These are phyloP conservation scores for Cacatua alba DNA, from an alignment of 2,113 vertebrate species.

Conservation along the genomic window DNA sequence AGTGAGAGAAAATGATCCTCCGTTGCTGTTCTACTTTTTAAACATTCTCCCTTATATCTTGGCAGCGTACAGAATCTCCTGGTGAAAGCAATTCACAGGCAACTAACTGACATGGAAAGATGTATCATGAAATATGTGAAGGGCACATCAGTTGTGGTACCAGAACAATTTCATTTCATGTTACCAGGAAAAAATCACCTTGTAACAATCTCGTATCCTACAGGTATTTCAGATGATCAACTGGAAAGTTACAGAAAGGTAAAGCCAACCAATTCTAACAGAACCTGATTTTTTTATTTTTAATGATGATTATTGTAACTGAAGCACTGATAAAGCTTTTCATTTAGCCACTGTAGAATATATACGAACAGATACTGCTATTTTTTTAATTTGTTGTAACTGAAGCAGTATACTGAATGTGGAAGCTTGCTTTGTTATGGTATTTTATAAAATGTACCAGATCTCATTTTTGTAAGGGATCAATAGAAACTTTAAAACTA, in stretches of 20 bases:
- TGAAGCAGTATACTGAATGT: background rate
- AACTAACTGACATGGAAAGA: slow-evolving; percentile 90
- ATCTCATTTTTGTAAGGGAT: background rate
- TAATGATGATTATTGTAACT: background rate
- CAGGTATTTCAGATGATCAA: slow-evolving; percentile 84
- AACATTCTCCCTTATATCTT: background rate
- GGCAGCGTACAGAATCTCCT: slow-evolving; percentile 82
- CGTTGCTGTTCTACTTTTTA: background rate
- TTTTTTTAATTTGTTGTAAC: background rate
- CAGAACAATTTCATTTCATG: slow-evolving; percentile 90
- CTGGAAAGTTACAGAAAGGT: slow-evolving; percentile 86
- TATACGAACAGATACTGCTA: background rate
- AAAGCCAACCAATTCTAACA: background rate
- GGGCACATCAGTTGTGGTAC: slow-evolving; percentile 83
- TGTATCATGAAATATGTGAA: slow-evolving; percentile 84
- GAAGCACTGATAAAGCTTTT: background rate
- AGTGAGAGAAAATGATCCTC: background rate
- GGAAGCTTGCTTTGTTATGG: background rate
- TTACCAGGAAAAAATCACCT: slow-evolving; percentile 82
- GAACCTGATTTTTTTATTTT: background rate
- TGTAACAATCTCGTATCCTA: slow-evolving; percentile 86
- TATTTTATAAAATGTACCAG: background rate
- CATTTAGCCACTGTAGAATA: background rate
- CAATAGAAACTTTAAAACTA: background rate
- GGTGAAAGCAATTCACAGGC: slow-evolving; percentile 81